These are phyloP conservation scores for human DNA, from an alignment of 2,113 vertebrate species.

Conservation along the genomic window DNA sequence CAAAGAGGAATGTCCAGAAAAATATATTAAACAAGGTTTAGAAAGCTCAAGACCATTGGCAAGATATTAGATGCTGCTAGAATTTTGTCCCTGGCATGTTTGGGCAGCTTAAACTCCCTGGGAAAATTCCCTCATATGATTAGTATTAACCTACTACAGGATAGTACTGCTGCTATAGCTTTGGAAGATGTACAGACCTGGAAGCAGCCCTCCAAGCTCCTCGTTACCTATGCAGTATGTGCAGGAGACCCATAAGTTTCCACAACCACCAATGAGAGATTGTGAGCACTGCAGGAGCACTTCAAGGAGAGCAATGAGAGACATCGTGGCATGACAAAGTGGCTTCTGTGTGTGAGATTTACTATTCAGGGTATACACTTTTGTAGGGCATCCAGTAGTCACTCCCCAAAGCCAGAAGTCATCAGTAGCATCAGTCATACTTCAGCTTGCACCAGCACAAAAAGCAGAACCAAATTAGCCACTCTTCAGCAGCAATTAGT, in stretches of 20 bases:
- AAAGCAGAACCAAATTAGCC: neutral
- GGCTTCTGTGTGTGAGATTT: neutral
- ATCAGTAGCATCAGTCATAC: neutral
- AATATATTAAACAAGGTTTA: neutral
- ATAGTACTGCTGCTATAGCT: neutral
- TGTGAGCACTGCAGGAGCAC: too few species aligned
- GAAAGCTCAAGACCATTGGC: neutral
- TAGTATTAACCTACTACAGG: neutral
- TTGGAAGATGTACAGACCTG: neutral
- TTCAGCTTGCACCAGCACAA: neutral
- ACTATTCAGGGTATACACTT: neutral
- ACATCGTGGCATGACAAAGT: neutral
- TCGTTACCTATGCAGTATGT: accelerated
- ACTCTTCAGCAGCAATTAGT: neutral
- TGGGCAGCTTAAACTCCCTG: neutral
- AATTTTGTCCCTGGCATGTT: neutral
- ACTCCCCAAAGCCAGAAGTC: neutral
- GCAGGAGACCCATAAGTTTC: neutral
- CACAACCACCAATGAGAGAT: accelerated
- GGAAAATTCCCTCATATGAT: neutral
- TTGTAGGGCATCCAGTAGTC: neutral
- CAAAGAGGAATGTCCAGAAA: neutral
- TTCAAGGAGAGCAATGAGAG: neutral
- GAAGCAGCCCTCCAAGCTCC: neutral
- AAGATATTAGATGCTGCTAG: neutral